Conservation (phyloP, 2,113 vertebrate genomes). For the Mastomys natalensis region DNA sequence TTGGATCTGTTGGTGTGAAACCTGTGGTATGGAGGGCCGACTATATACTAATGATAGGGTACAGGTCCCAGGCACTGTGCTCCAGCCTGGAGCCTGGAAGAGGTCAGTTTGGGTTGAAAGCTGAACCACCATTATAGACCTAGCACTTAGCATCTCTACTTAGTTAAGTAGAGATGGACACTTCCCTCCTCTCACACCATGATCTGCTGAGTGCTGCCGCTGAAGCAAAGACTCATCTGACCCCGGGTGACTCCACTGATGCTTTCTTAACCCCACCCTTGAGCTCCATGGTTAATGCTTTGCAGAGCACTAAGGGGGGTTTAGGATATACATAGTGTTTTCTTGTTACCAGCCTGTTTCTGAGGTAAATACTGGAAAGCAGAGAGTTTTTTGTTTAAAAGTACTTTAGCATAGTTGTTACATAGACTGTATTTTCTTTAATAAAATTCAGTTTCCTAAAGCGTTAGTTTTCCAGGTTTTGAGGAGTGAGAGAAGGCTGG, state of each 20-base stretch:
- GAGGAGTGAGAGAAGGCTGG: neutral
- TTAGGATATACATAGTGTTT: neutral
- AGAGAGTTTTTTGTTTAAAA: neutral
- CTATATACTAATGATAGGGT: neutral
- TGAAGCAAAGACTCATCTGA: neutral
- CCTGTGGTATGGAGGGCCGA: neutral
- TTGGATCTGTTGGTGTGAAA: neutral
- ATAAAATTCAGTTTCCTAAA: slow-evolving; percentile 22
- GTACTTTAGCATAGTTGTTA: neutral
- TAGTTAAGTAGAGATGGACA: too few relatives aligned
- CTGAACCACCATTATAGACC: neutral
- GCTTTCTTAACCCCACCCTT: neutral
- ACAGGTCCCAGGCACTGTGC: neutral
- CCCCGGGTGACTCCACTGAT: neutral
- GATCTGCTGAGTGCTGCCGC: neutral
- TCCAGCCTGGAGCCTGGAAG: neutral
- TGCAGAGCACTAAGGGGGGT: neutral
- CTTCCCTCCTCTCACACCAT: neutral
- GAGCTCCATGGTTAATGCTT: neutral
- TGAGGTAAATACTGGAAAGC: neutral
- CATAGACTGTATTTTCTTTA: neutral
- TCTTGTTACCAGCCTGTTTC: neutral
- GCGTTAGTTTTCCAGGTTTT: neutral
- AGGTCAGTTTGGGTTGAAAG: neutral
- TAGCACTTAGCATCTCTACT: neutral